Conservation (phyloP, 2,888 invertebrate genomes). For the Colostygia pectinataria region DNA sequence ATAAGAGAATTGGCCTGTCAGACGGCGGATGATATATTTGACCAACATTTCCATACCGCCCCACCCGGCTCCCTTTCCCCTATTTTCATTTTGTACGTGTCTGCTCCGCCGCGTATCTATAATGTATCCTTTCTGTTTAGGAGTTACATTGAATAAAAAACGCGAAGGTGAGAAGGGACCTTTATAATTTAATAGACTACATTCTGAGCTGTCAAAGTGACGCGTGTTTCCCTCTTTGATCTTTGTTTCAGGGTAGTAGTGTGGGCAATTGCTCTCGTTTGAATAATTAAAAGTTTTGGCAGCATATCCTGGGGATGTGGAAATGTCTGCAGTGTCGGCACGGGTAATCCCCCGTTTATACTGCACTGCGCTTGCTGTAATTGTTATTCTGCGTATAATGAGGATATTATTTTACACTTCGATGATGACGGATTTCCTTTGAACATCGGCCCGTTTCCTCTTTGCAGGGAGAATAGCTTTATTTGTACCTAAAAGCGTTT, state of each 20-base stretch:
- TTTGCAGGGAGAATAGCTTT: not conserved
- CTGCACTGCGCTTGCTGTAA: constrained; percentile 57
- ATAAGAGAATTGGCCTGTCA: constrained; percentile 96
- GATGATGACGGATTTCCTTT: constrained; percentile 35
- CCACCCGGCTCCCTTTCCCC: constrained; percentile 64
- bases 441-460: constrained; percentile 15
- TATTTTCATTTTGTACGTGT: constrained; percentile 83
- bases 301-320: constrained; percentile 46
- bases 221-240: constrained; percentile 46
- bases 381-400: constrained; percentile 51
- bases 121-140: constrained; percentile 78
- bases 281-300: constrained; percentile 67
- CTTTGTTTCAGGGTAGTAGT: constrained; percentile 29
- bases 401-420: constrained; percentile 50
- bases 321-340: constrained; percentile 44
- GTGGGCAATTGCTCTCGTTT: constrained; percentile 44
- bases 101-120: constrained; percentile 77
- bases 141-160: constrained; percentile 74
- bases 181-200: constrained; percentile 70
- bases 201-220: constrained; percentile 63
- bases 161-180: constrained; percentile 66
- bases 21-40: constrained; percentile 94
- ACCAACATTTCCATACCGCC: constrained; percentile 92
- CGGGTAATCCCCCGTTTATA: constrained; percentile 48
- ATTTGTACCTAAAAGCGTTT: not conserved